Base-by-base conservation (phyloP, 2,797 vertebrate genomes). In the Thripadectes ignobilis region DNA sequence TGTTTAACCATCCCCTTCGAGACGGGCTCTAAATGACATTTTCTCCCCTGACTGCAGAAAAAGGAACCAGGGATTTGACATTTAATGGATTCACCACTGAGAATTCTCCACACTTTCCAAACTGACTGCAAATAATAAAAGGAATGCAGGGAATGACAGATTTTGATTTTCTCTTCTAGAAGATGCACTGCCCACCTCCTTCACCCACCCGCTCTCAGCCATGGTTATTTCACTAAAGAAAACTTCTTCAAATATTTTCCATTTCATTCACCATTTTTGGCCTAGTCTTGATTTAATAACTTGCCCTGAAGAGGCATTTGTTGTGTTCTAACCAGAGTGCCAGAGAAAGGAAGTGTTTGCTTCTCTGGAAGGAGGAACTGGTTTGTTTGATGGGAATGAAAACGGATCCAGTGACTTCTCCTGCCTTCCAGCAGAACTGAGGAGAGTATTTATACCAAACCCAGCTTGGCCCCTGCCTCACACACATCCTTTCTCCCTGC, bases 221-320 rank as follows among this genome's bases (percentile, higher is more conserved):
- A 17, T 26, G 36, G 79, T 77, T 65, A 45, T 78, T 92, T 61
- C 9, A 71, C 61, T 61, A 30, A 72, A 85, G 67, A 84, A 82
- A 94, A 77, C 62, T 43, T 92, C 34, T 66, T 75, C 9, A 75
- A 84, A 80, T 92, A 78, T 78, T 95, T 95, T 86, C 83, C 90
- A 81, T 68, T 90, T 90, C 66, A 66, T 86, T 84, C 85, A 72
- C 27, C 36, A 17, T 49, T 91, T 92, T 66, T 81, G 77, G 76
- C 83, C 32, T 34, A 5, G 18, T 11, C 26, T 86, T 5, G 6
- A 26, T 73, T 80, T 34, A 88, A 88, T 11, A 78, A 69, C 73
- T 68, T 90, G 66, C 62, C 83, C 85, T 69, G 73, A 69, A 86
- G 92, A 90, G 66, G 83, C 85, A 77, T 32, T 36, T 54, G 76